Evolutionary conservation across 2,113 vertebrate species (phyloP).

Genomic region (Procavia capensis): DNA sequence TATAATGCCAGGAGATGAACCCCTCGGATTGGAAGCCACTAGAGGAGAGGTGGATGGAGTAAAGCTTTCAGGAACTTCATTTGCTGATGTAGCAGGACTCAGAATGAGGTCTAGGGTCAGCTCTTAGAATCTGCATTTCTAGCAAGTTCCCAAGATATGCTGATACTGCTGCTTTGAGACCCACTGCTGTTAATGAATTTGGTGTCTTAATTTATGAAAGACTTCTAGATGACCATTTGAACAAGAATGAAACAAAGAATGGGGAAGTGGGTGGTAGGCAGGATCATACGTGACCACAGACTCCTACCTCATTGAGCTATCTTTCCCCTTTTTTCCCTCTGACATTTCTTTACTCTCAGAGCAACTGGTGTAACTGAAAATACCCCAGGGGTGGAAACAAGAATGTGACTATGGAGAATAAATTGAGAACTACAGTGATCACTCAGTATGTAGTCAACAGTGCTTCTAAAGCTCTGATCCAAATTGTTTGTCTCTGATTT

Average conservation of each 20-base stretch:
- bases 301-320: neutral
- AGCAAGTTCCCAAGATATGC: neutral
- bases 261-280: neutral
- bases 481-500: constrained; percentile 17
- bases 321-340: neutral
- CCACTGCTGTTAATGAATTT: neutral
- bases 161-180: neutral
- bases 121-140: neutral
- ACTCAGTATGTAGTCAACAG: neutral
- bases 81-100: neutral
- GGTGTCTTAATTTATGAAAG: neutral
- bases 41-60: neutral
- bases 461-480: constrained; percentile 28
- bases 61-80: neutral
- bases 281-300: neutral
- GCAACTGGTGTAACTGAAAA: neutral
- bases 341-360: neutral
- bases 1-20: neutral
- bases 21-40: neutral
- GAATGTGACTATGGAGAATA: neutral
- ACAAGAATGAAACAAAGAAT: neutral
- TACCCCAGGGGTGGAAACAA: neutral
- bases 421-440: neutral
- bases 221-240: neutral
- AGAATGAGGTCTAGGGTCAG: neutral